Evolutionary conservation across 2,888 invertebrate genomes (phyloP).

Genomic region (Muscina levida): DNA sequence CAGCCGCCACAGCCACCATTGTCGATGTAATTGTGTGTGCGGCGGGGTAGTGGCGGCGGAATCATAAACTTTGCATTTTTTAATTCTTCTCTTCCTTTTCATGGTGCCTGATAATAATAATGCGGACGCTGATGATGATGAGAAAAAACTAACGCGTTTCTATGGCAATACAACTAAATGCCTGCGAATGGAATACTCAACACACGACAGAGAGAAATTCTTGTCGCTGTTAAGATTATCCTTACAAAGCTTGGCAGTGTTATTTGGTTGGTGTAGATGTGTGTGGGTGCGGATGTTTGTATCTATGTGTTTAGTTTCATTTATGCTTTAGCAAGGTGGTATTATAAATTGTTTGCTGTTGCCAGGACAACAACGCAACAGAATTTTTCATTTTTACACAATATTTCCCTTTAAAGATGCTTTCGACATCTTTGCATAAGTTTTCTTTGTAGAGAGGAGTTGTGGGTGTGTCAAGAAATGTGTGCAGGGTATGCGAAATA

Average conservation of each 20-base stretch:
- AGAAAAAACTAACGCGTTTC: slow-evolving; percentile 32
- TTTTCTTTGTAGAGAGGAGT: too few relatives aligned
- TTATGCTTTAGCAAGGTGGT: slow-evolving; percentile 26
- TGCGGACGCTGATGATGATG: neutral
- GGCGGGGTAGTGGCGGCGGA: neutral
- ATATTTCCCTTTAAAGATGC: neutral
- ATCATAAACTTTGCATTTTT: slow-evolving; percentile 34
- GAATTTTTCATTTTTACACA: slow-evolving; percentile 32
- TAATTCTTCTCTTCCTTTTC: slow-evolving; percentile 59
- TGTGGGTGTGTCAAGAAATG: neutral
- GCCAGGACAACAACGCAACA: slow-evolving; percentile 49
- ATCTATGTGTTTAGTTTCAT: neutral
- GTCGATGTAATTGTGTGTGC: slow-evolving; percentile 31
- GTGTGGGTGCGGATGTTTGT: neutral
- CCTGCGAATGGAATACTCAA: neutral
- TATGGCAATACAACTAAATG: slow-evolving; percentile 35
- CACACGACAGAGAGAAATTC: slow-evolving; percentile 31
- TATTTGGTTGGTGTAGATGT: neutral
- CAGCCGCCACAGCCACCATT: slow-evolving; percentile 40
- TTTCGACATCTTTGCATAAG: too few relatives aligned
- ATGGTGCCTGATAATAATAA: neutral
- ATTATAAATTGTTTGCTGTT: slow-evolving; percentile 49
- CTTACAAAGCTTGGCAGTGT: neutral
- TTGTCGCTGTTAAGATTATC: slow-evolving; percentile 41
- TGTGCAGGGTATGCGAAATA: slow-evolving; percentile 46